These are phyloP conservation scores for Coccyzus lansbergi DNA, from an alignment of 2,797 vertebrate genomes.

Conservation along the genomic window DNA sequence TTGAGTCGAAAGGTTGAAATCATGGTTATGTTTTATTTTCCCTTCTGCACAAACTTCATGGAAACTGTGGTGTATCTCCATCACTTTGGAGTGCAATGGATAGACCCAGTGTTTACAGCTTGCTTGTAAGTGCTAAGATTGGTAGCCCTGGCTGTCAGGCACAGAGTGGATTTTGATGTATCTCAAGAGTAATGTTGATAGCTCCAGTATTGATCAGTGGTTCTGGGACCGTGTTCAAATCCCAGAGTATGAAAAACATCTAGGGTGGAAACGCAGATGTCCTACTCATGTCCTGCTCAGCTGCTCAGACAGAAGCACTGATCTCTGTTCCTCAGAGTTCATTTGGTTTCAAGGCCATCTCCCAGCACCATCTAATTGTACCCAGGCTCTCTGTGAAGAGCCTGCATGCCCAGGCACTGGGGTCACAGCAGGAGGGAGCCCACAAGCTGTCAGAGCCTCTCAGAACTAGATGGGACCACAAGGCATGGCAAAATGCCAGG, in stretches of 20 bases:
- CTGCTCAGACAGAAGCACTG: not conserved
- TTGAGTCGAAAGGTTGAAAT: not conserved
- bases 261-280: not conserved
- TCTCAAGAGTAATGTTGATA: not conserved
- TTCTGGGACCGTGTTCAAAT: not conserved
- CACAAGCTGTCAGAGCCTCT: not conserved
- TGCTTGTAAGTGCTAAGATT: not conserved
- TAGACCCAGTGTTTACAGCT: not conserved
- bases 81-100: not conserved
- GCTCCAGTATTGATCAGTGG: not conserved
- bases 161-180: not conserved
- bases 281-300: not conserved
- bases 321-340: not conserved
- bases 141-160: not conserved
- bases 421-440: not conserved
- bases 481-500: not conserved
- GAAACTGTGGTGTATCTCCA: not conserved
- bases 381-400: not conserved
- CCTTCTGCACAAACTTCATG: not conserved
- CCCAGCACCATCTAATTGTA: not conserved
- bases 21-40: not conserved
- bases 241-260: not conserved
- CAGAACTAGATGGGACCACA: not conserved
- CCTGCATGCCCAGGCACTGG: not conserved
- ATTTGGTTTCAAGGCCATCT: not conserved